Evolutionary conservation across 2,113 vertebrate species (phyloP).

Genomic region (Perognathus longimembris): DNA sequence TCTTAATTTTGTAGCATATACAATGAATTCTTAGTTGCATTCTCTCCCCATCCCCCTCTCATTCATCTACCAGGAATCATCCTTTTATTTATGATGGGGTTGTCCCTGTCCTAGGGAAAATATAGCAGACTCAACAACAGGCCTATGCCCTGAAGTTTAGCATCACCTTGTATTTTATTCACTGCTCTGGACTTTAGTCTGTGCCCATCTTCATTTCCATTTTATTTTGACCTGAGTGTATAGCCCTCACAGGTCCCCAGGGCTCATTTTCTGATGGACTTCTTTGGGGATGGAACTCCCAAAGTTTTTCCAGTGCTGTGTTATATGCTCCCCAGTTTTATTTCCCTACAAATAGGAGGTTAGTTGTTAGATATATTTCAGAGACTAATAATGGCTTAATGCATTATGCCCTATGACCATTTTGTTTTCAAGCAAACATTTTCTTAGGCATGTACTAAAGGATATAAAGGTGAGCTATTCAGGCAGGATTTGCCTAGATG

Average conservation of each 20-base stretch:
- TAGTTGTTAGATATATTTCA: conserved; percentile 6
- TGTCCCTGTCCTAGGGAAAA: background rate
- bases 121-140: background rate
- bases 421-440: conserved; percentile 1
- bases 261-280: background rate
- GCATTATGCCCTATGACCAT: background rate
- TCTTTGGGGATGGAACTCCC: background rate
- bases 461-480: conserved; percentile 20
- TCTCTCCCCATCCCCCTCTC: too few species aligned
- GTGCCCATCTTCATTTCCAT: background rate
- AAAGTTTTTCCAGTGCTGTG: background rate
- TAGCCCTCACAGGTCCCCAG: background rate
- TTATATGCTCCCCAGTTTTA: background rate
- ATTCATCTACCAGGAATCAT: background rate
- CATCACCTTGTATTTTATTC: background rate
- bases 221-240: background rate
- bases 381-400: background rate
- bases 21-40: too few species aligned
- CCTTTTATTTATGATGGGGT: background rate
- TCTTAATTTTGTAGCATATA: too few species aligned
- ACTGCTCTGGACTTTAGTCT: background rate
- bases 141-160: background rate
- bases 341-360: background rate
- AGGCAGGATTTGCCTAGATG: background rate
- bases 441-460: background rate